Conservation (phyloP, 2,888 invertebrate genomes). For the Invenusta paracnida region DNA sequence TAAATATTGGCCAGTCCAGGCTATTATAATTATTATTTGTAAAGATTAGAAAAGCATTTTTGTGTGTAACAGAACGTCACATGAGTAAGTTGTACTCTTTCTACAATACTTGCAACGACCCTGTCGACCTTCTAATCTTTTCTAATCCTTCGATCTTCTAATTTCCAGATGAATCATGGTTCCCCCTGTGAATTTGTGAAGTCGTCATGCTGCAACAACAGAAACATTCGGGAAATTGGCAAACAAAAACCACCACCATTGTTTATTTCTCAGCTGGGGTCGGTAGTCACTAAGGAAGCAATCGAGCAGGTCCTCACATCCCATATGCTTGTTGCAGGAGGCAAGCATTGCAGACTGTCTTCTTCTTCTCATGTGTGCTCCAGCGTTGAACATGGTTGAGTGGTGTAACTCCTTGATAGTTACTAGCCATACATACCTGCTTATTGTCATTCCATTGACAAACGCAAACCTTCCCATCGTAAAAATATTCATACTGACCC, state of each 20-base stretch:
- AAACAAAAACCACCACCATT: not conserved
- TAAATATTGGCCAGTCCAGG: not conserved
- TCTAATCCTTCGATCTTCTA: not conserved
- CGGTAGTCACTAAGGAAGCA: not conserved
- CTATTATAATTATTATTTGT: not conserved
- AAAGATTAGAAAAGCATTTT: not conserved
- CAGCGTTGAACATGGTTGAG: not conserved
- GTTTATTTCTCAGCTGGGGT: not conserved
- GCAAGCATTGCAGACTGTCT: not conserved
- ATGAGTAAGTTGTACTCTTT: not conserved
- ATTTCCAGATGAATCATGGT: not conserved
- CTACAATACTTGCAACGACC: not conserved
- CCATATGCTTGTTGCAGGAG: slow-evolving; percentile 12
- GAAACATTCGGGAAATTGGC: not conserved
- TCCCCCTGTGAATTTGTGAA: slow-evolving; percentile 3
- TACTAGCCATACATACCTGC: not conserved
- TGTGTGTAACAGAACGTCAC: not conserved
- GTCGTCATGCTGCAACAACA: not conserved
- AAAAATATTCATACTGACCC: slow-evolving; percentile 9
- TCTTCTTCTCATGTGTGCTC: not conserved
- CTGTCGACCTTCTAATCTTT: not conserved
- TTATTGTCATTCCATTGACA: not conserved
- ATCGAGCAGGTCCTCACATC: not conserved
- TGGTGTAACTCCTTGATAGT: not conserved
- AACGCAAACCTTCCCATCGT: not conserved